Percentiles rank a stretch among this genome's conserved stretches.
phyloP scores from a whole-genome alignment of 2,888 invertebrate genomes.

The Charanyca ferruginea region DNA sequence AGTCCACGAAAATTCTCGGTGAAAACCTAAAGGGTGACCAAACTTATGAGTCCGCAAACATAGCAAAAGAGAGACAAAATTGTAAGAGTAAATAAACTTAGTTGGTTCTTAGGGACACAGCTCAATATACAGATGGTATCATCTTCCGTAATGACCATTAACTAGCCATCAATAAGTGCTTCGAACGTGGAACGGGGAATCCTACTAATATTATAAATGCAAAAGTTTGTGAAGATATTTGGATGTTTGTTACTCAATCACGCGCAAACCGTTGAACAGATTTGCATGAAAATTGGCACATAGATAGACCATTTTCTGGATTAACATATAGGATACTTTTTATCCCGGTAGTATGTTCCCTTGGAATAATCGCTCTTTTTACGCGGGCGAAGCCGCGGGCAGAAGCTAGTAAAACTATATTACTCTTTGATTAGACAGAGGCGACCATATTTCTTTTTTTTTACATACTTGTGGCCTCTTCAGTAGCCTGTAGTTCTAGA shows the following conservation, averaged over 20 bases:
- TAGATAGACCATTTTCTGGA: too few relatives aligned
- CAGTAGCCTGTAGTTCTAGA: too few relatives aligned
- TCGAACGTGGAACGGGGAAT: slow-evolving; percentile 23
- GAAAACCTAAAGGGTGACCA: not conserved
- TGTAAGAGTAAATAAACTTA: slow-evolving; percentile 4
- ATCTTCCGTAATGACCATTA: slow-evolving; percentile 24
- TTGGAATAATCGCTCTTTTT: too few relatives aligned
- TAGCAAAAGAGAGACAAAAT: not conserved
- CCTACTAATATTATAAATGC: too few relatives aligned
- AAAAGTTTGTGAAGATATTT: too few relatives aligned
- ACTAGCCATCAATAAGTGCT: slow-evolving; percentile 28
- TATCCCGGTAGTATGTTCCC: too few relatives aligned
- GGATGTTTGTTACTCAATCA: too few relatives aligned
- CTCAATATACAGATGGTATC: slow-evolving; percentile 21
- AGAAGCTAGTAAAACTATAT: slow-evolving; percentile 44
- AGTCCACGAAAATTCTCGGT: not conserved
- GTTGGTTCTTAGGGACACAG: slow-evolving; percentile 13
- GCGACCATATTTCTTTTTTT: slow-evolving; percentile 8
- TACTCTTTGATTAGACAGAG: slow-evolving; percentile 33
- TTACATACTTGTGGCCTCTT: not conserved
- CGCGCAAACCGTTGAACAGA: too few relatives aligned
- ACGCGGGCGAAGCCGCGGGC: too few relatives aligned
- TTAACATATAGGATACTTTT: too few relatives aligned
- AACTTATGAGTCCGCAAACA: slow-evolving; percentile 22
- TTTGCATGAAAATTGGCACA: too few relatives aligned